Evolutionary conservation across 2,113 vertebrate species (phyloP), one percentile per base, ranked within the genome.

Genomic region (Larimichthys crocea): DNA sequence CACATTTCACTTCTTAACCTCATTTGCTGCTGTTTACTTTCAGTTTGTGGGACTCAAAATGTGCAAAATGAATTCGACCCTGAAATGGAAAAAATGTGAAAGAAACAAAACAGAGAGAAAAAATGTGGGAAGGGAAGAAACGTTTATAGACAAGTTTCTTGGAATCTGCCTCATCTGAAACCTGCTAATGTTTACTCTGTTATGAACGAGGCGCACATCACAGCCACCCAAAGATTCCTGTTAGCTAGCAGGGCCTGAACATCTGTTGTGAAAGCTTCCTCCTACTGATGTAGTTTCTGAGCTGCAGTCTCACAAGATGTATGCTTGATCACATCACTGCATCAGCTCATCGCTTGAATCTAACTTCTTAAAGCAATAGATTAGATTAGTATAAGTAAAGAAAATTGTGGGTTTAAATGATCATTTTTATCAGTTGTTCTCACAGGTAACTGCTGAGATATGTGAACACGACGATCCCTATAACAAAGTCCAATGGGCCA

Each of bases 201-300:
- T 67, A 31, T 64, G 81, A 64, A 59, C 67, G 20, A 86, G 79
- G 82, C 3, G 64, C 35, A 60, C 52, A 79, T 80, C 67, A 29
- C 31, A 68, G 53, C 71, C 46, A 55, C 42, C 61, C 17, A 31
- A 15, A 20, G 82, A 90, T 91, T 93, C 91, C 91, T 88, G 90
- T 91, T 78, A 90, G 86, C 49, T 70, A 7, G 48, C 42, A 59
- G 26, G 10, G 46, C 55, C 50, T 55, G 71, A 82, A 69, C 74
- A 79, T 88, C 79, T 80, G 70, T 61, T 91, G 79, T 68, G 79
- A 92, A 89, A 93, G 87, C 72, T 76, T 76, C 88, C 90, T 80
- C 87, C 80, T 78, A 91, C 90, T 80, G 64, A 53, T 75, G 61
- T 20, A 82, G 50, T 82, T 87, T 90, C 85, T 76, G 78, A 86